Evolutionary conservation across 1,140 invertebrate species (phyloP).

Genomic region (Formica exsecta): DNA sequence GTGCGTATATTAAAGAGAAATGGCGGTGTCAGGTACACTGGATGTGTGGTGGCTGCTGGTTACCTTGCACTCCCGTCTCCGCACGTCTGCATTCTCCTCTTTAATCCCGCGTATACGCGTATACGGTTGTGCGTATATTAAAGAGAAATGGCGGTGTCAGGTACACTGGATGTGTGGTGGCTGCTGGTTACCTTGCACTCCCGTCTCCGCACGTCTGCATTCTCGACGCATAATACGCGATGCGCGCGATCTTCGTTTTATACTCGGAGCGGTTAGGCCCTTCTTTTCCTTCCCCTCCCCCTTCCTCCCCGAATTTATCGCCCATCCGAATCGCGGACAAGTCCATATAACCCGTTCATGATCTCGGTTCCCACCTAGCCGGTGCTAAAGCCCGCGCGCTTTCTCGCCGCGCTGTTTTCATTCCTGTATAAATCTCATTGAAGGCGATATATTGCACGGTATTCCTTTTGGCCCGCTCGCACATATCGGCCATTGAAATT

Average conservation of each 20-base stretch:
- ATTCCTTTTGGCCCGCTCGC: conserved; percentile 60
- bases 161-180: conserved; percentile 28
- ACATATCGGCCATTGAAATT: conserved; percentile 68
- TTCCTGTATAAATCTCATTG: conserved; percentile 73
- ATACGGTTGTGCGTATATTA: conserved; percentile 33
- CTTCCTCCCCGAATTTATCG: conserved; percentile 70
- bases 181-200: background rate
- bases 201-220: background rate
- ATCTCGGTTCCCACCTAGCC: conserved; percentile 67
- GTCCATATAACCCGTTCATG: conserved; percentile 68
- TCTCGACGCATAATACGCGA: conserved; percentile 57
- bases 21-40: conserved; percentile 29
- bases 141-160: conserved; percentile 38
- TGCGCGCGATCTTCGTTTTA: conserved; percentile 64
- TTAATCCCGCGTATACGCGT: conserved; percentile 5
- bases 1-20: conserved; percentile 39
- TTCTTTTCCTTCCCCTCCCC: background rate
- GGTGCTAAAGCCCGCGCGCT: background rate
- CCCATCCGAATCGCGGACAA: conserved; percentile 68
- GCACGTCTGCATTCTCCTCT: background rate
- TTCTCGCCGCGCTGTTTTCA: conserved; percentile 64
- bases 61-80: background rate
- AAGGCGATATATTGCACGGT: conserved; percentile 65
- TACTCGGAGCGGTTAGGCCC: conserved; percentile 45
- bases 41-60: conserved; percentile 20